phyloP scores from a whole-genome alignment of 2,888 invertebrate species.

The Erynnis tages region DNA sequence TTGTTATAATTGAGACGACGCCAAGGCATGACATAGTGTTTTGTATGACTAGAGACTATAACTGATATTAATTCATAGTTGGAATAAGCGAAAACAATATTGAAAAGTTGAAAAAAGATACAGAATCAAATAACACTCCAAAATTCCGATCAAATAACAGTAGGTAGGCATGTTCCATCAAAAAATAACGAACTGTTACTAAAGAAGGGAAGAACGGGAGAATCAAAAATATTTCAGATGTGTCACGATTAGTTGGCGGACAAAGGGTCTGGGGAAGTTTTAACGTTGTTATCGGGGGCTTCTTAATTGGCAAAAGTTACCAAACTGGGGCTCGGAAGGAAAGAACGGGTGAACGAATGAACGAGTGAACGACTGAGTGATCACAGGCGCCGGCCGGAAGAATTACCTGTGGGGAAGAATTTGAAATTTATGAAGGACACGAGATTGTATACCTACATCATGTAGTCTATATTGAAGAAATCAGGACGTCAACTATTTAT shows the following conservation, averaged over 20 bases:
- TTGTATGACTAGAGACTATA: too few relatives aligned
- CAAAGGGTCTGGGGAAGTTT: constrained; percentile 44
- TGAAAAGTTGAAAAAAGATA: too few relatives aligned
- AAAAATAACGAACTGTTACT: constrained; percentile 5
- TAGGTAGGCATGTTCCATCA: too few relatives aligned
- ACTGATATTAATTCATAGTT: too few relatives aligned
- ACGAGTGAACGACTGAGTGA: constrained; percentile 45
- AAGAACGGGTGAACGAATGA: constrained; percentile 45
- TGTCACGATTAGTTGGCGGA: constrained; percentile 46
- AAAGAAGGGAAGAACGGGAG: constrained; percentile 19
- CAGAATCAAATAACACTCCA: too few relatives aligned
- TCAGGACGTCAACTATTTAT: too few relatives aligned
- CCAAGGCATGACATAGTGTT: too few relatives aligned
- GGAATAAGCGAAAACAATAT: too few relatives aligned
- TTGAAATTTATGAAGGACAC: background rate
- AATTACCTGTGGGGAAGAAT: constrained; percentile 4
- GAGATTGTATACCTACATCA: too few relatives aligned
- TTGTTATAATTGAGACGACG: too few relatives aligned
- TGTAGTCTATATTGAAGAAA: background rate
- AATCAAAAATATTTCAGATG: constrained; percentile 38
- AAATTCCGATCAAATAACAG: too few relatives aligned
- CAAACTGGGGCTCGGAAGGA: constrained; percentile 35
- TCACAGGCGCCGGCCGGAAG: constrained; percentile 40
- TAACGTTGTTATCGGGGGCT: constrained; percentile 46
- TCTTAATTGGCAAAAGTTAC: constrained; percentile 51